Base-by-base conservation (phyloP, 2,797 vertebrate genomes). In the Margarornis squamiger region DNA sequence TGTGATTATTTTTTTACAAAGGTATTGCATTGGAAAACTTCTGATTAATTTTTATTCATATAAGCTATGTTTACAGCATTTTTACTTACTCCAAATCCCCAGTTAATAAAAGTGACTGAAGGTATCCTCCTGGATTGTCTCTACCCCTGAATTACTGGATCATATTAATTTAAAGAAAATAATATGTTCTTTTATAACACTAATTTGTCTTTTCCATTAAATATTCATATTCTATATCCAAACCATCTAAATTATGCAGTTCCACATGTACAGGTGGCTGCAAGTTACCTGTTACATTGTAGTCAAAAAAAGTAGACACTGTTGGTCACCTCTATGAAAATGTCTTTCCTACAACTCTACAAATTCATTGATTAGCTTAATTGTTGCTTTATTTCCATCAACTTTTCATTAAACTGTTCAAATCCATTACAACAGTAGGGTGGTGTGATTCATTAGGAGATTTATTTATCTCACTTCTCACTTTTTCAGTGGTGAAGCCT, bases 381-480 rank as follows among this genome's bases (percentile, higher is more conserved):
- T 65, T 54, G 17, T 9, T 92, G 18, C 6, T 32, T 86, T 91
- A 90, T 72, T 78, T 29, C 27, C 12, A 73, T 12, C 63, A 61
- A 8, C 18, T 45, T 61, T 34, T 76, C 23, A 80, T 67, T 92
- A 94, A 95, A 39, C 7, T 74, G 55, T 34, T 73, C 27, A 86
- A 83, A 79, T 75, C 36, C 8, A 3, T 80, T 48, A 48, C 17
- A 88, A 30, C 8, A 46, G 9, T 34, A 36, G 7, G 2, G 6
- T 41, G 46, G 9, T 38, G 24, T 72, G 66, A 76, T 49, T 71
- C 30, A 48, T 54, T 85, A 75, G 30, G 87, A 82, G 27, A 89
- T 70, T 86, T 81, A 52, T 87, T 71, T 93, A 34, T 91, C 76
- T 75, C 20, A 46, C 54, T 92, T 92, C 52, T 92, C 48, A 63